phyloP scores from a whole-genome alignment of 1,140 invertebrate genomes.

The Heliothis subflexa region DNA sequence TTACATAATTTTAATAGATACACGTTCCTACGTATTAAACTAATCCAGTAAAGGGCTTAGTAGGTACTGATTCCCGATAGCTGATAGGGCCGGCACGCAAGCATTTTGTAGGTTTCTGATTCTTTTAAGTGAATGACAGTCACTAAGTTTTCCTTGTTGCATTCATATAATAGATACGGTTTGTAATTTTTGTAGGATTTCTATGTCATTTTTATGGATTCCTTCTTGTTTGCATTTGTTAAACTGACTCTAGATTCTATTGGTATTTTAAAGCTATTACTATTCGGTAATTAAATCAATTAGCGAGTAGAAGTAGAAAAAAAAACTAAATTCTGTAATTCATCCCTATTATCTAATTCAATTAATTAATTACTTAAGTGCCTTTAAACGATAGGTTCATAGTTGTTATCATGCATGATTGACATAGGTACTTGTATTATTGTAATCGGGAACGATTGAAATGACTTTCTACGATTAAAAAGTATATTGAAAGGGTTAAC shows the following conservation, averaged over 20 bases:
- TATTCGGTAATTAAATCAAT: too few species aligned
- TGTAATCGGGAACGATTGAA: too few species aligned
- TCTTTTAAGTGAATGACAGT: slow-evolving; percentile 41
- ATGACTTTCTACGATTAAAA: too few species aligned
- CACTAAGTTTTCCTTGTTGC: slow-evolving; percentile 28
- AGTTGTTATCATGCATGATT: too few species aligned
- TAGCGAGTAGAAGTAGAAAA: too few species aligned
- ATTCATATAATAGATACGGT: background rate
- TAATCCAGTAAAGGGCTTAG: slow-evolving; percentile 58
- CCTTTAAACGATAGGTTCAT: too few species aligned
- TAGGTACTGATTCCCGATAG: slow-evolving; percentile 31
- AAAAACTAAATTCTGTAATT: too few species aligned
- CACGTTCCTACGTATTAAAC: background rate
- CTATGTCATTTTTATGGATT: background rate
- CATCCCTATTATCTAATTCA: too few species aligned
- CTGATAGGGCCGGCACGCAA: slow-evolving; percentile 29
- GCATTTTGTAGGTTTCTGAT: slow-evolving; percentile 59
- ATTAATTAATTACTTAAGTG: too few species aligned
- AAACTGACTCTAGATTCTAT: background rate
- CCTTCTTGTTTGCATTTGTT: background rate
- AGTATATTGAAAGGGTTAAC: too few species aligned
- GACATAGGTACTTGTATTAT: too few species aligned
- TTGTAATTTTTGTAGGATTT: slow-evolving; percentile 1
- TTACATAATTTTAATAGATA: background rate
- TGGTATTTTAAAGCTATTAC: background rate